Evolutionary conservation across 2,797 vertebrate species (phyloP).

Genomic region (Protosalanx chinensis): DNA sequence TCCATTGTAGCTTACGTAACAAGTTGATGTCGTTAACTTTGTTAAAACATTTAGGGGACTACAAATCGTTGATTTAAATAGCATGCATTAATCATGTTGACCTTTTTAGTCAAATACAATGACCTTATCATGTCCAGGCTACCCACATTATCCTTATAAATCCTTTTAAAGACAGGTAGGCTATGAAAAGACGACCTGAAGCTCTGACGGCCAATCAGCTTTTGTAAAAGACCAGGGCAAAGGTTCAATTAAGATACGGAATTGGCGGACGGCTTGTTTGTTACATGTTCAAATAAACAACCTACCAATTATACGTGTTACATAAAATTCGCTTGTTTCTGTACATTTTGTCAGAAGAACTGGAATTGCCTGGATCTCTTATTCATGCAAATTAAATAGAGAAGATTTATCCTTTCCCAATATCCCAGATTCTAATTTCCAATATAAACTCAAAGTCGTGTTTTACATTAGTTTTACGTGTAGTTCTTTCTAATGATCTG

Average conservation of each 20-base stretch:
- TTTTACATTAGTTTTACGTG: neutral
- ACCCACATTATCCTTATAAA: neutral
- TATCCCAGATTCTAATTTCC: neutral
- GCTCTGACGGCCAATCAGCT: too few relatives aligned
- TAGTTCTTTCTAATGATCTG: neutral
- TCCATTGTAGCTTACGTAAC: neutral
- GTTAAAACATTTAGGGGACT: neutral
- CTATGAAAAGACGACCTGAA: neutral
- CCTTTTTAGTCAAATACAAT: neutral
- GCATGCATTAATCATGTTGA: neutral
- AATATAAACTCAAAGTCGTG: neutral
- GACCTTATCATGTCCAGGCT: neutral
- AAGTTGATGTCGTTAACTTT: neutral
- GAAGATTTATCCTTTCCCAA: neutral
- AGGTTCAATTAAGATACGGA: too few relatives aligned
- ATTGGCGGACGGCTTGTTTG: too few relatives aligned
- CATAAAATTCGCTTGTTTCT: neutral
- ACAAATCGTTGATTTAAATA: neutral
- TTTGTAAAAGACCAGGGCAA: too few relatives aligned
- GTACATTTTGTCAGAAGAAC: neutral
- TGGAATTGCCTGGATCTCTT: neutral
- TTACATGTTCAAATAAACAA: too few relatives aligned
- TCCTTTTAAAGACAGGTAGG: neutral
- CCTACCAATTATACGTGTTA: neutral
- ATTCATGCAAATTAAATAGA: neutral